Evolutionary conservation across 2,113 vertebrate species (phyloP).

Genomic region (Tamias sibiricus): DNA sequence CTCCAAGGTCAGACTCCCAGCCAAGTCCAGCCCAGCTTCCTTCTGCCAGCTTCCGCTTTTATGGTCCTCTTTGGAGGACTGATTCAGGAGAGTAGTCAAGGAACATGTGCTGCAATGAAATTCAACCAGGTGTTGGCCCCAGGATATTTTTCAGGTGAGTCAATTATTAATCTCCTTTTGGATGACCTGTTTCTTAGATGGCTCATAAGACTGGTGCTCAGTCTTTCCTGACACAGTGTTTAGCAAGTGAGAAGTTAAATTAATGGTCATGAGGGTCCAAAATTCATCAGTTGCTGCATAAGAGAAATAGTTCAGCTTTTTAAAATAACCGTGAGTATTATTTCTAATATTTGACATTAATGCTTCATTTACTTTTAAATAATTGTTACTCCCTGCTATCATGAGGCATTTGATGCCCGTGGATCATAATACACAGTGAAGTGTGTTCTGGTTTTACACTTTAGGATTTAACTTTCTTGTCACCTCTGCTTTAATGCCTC

Average conservation of each 20-base stretch:
- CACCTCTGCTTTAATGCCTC: background rate
- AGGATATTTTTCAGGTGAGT: constrained; percentile 46
- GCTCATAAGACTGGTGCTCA: background rate
- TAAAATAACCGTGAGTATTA: background rate
- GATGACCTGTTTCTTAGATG: background rate
- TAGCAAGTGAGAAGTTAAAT: background rate
- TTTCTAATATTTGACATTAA: background rate
- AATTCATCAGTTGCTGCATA: background rate
- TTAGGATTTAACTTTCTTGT: background rate
- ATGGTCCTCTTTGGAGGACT: background rate
- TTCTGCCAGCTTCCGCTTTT: background rate
- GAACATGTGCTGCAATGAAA: background rate
- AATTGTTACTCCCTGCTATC: background rate
- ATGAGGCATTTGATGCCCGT: background rate
- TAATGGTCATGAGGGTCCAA: background rate
- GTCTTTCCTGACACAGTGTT: background rate
- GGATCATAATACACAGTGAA: background rate
- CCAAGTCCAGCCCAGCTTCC: background rate
- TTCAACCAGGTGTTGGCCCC: background rate
- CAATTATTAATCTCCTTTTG: background rate
- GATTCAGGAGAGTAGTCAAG: background rate
- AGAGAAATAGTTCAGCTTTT: background rate
- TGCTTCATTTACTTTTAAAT: background rate
- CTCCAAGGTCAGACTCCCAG: background rate
- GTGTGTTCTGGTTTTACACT: background rate